phyloP scores from a whole-genome alignment of 2,113 vertebrate species.

The Heterotis niloticus region DNA sequence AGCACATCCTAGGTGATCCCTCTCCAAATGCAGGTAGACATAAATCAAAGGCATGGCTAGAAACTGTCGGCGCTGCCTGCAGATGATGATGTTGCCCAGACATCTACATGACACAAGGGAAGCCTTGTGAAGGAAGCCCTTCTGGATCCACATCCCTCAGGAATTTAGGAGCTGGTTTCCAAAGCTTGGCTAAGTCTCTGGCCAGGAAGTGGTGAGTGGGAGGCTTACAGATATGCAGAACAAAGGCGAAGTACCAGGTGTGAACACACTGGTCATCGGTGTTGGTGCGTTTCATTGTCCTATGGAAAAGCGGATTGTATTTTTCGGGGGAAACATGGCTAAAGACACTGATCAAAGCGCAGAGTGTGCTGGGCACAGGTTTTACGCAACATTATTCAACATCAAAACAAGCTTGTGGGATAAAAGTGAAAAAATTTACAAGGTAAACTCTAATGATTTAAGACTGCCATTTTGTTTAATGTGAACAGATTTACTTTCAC shows the following conservation, averaged over 20 bases:
- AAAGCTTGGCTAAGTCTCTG: constrained; percentile 29
- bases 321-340: not conserved
- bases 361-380: not conserved
- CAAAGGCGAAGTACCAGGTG: constrained; percentile 46
- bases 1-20: not conserved
- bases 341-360: not conserved
- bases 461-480: not conserved
- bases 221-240: constrained; percentile 32
- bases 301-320: not conserved
- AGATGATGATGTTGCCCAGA: not conserved
- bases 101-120: not conserved
- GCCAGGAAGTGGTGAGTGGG: not conserved
- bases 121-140: no score
- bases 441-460: not conserved
- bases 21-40: not conserved
- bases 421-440: not conserved
- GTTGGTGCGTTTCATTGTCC: not conserved
- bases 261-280: constrained; percentile 48
- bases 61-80: not conserved
- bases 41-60: not conserved
- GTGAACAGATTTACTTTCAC: not conserved
- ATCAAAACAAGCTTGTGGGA: not conserved
- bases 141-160: no score
- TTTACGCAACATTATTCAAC: not conserved
- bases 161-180: constrained; percentile 8